Evolutionary conservation across 2,888 invertebrate genomes (phyloP).

Genomic region (Melangyna quadrimaculata): DNA sequence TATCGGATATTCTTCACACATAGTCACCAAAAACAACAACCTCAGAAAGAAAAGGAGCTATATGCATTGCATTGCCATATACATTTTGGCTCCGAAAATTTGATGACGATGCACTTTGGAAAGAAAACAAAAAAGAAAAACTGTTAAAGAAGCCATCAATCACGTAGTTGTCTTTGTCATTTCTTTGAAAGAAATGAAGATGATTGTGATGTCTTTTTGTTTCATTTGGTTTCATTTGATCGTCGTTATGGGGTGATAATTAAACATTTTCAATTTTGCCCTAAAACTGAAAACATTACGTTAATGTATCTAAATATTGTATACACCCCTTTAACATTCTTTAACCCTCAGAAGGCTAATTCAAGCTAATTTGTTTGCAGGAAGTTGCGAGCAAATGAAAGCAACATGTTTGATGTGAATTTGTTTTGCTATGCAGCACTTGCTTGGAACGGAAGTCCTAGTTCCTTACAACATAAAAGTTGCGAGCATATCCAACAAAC

Average conservation of each 20-base stretch:
- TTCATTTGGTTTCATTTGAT: neutral
- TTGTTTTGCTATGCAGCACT: too few species aligned
- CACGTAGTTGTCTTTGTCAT: constrained; percentile 60
- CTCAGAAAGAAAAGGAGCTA: neutral
- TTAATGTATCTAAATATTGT: neutral
- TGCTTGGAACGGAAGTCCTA: too few species aligned
- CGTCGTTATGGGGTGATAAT: neutral
- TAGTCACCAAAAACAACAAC: neutral
- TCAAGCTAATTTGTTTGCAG: neutral
- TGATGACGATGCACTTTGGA: constrained; percentile 66
- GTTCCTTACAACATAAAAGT: too few species aligned
- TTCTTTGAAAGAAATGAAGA: constrained; percentile 32
- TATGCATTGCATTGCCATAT: neutral
- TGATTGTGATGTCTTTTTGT: neutral
- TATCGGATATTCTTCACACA: constrained; percentile 20
- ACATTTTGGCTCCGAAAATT: constrained; percentile 63
- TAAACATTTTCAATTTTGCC: neutral
- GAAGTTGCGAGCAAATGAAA: neutral
- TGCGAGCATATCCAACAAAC: neutral
- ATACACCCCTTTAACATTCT: neutral
- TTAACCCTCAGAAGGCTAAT: neutral
- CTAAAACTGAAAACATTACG: neutral
- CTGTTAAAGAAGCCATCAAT: constrained; percentile 70
- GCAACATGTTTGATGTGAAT: neutral
- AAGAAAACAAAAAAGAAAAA: constrained; percentile 45